A percentile compares a stretch with the other conserved stretches of the same genome.
Evolutionary conservation across 2,797 vertebrate genomes (phyloP).

Genomic region (Rhabdomys pumilio): DNA sequence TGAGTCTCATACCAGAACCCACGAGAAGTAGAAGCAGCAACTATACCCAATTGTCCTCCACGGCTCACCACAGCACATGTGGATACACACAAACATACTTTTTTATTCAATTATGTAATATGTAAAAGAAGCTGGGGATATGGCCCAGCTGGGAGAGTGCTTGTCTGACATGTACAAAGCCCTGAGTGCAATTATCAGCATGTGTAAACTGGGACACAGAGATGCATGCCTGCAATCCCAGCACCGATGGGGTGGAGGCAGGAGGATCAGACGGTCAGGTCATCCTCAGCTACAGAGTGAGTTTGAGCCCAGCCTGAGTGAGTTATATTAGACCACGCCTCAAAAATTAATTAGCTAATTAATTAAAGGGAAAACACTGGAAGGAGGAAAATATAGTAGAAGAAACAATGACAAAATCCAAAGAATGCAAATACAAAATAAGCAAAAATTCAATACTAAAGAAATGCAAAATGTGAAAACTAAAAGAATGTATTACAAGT

Average conservation of each 20-base stretch:
- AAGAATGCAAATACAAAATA: constrained; percentile 49
- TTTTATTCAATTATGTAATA: not conserved
- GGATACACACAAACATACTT: not conserved
- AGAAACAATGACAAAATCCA: not conserved
- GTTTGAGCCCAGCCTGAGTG: not conserved
- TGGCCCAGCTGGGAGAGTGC: too few species aligned
- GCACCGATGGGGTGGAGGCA: not conserved
- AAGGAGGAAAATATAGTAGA: not conserved
- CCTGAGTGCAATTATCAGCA: not conserved
- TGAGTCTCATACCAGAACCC: not conserved
- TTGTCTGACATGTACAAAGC: not conserved
- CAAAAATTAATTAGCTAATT: not conserved
- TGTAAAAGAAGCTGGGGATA: not conserved
- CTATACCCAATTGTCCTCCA: not conserved
- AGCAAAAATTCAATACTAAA: constrained; percentile 42
- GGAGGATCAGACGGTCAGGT: not conserved
- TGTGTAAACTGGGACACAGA: not conserved
- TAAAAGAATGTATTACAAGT: not conserved
- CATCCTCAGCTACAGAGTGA: not conserved
- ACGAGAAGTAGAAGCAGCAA: not conserved
- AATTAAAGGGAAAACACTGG: not conserved
- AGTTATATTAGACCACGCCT: not conserved
- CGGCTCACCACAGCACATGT: rapidly evolving
- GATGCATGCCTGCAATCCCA: not conserved
- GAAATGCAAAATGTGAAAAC: not conserved